Evolutionary conservation across 2,113 vertebrate genomes (phyloP).

Genomic region (Pomatorhinus ruficollis): DNA sequence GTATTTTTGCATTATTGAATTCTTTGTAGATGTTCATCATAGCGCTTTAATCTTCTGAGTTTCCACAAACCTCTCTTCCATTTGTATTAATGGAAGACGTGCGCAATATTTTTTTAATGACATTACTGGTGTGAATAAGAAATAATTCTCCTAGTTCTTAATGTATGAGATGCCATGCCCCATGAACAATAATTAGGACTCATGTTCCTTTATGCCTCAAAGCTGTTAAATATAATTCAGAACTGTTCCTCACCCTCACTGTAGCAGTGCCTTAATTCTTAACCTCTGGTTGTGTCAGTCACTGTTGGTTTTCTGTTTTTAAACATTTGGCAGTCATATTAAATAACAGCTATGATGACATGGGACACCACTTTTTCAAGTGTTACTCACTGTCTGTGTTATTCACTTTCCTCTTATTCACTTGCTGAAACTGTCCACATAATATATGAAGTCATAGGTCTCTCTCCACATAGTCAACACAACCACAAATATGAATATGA

Average conservation of each 20-base stretch:
- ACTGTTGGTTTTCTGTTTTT: not conserved
- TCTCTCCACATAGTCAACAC: not conserved
- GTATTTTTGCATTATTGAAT: not conserved
- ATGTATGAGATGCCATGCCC: fast-evolving
- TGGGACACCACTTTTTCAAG: not conserved
- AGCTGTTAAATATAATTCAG: not conserved
- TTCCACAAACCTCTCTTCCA: not conserved
- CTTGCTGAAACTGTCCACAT: not conserved
- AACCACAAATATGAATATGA: not conserved
- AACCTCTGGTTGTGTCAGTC: not conserved
- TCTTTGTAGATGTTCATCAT: not conserved
- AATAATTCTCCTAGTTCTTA: not conserved
- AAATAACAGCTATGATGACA: not conserved
- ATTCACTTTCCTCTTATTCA: not conserved
- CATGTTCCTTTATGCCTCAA: not conserved
- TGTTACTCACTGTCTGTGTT: not conserved
- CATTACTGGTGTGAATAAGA: not conserved
- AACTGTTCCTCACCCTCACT: not conserved
- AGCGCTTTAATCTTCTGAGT: not conserved
- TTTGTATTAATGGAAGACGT: not conserved
- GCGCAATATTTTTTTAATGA: not conserved
- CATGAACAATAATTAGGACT: not conserved
- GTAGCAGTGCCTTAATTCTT: not conserved
- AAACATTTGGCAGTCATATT: not conserved
- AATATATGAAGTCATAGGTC: not conserved